Conservation (phyloP, 1,140 invertebrate species). For the Asbolus verrucosus region DNA sequence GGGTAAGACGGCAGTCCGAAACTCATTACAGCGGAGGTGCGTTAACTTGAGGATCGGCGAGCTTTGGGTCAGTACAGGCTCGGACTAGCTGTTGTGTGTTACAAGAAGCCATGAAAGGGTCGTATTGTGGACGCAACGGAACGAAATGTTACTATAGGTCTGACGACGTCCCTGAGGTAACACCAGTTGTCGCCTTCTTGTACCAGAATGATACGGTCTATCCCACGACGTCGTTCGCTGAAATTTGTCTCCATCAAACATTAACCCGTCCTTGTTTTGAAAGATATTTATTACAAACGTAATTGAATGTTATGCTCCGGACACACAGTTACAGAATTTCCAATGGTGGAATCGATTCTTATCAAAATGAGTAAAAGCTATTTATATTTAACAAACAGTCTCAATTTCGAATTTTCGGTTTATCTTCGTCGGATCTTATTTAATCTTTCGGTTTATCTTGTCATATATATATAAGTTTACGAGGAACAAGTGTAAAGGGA, state of each 20-base stretch:
- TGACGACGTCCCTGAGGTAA: conserved; percentile 40
- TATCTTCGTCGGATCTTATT: conserved; percentile 28
- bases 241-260: conserved; percentile 44
- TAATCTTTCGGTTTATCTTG: conserved; percentile 33
- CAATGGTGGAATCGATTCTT: conserved; percentile 1
- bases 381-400: conserved; percentile 29
- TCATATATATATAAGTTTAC: conserved; percentile 36
- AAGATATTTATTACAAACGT: conserved; percentile 42
- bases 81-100: conserved; percentile 26
- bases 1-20: neutral
- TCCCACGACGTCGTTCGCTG: conserved; percentile 22
- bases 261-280: conserved; percentile 42
- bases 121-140: conserved; percentile 32
- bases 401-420: conserved; percentile 33
- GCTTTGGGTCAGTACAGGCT: conserved; percentile 3
- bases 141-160: conserved; percentile 32
- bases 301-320: conserved; percentile 41
- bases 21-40: conserved; percentile 1
- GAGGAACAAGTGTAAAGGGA: conserved; percentile 28
- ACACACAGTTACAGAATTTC: conserved; percentile 29
- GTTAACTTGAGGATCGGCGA: too few species aligned
- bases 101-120: conserved; percentile 34
- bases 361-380: conserved; percentile 11
- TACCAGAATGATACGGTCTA: conserved; percentile 31
- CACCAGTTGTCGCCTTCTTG: conserved; percentile 35